phyloP scores from a whole-genome alignment of 2,113 vertebrate genomes.

The Calonectris borealis region DNA sequence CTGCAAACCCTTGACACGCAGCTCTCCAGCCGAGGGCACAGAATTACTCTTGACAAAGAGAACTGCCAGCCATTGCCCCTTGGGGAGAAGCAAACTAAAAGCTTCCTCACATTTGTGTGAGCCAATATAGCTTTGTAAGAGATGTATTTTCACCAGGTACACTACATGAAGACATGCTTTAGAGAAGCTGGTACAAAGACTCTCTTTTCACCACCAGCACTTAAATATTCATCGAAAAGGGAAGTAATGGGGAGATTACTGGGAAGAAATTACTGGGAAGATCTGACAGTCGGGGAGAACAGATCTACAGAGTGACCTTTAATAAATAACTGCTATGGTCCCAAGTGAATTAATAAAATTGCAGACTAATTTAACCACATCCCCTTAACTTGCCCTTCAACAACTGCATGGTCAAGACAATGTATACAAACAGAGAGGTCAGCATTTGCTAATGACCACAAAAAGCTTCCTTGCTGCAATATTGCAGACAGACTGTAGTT shows the following conservation, averaged over 20 bases:
- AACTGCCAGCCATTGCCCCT: not conserved
- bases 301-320: not conserved
- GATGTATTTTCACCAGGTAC: not conserved
- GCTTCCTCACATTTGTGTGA: not conserved
- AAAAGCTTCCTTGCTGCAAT: not conserved
- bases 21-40: not conserved
- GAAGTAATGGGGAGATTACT: not conserved
- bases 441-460: slow-evolving; percentile 3
- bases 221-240: not conserved
- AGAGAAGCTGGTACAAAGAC: not conserved
- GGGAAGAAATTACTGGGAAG: not conserved
- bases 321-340: not conserved
- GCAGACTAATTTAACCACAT: slow-evolving; percentile 24
- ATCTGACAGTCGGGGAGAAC: not conserved
- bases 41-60: not conserved
- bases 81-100: not conserved
- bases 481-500: not conserved
- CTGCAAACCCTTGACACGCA: not conserved
- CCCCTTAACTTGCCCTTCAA: not conserved
- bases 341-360: not conserved
- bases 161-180: fast-evolving
- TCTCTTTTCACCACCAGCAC: not conserved
- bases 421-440: slow-evolving; percentile 30
- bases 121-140: not conserved
- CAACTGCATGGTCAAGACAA: not conserved